phyloP scores from a whole-genome alignment of 2,113 vertebrate genomes.

The Clarias batrachus region DNA sequence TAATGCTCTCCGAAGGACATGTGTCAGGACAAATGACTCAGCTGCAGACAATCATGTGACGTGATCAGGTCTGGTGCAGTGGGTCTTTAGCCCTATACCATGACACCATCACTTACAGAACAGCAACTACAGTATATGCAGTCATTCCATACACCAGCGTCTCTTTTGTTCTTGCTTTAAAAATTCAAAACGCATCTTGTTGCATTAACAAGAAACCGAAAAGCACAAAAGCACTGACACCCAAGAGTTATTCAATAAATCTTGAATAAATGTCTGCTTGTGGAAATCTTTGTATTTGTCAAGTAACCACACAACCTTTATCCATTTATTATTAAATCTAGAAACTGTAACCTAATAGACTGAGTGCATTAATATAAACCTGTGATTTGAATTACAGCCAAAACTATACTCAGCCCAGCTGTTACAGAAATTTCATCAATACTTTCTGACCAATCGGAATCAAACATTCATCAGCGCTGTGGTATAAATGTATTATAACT shows the following conservation, averaged over 20 bases:
- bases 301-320: neutral
- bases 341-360: neutral
- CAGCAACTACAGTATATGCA: neutral
- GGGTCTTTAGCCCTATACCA: too few species aligned
- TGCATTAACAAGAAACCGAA: neutral
- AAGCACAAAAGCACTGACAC: neutral
- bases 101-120: neutral
- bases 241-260: neutral
- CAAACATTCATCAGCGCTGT: neutral
- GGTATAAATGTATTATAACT: neutral
- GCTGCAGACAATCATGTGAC: too few species aligned
- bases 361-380: neutral
- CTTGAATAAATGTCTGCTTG: neutral
- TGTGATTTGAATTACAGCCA: too few species aligned
- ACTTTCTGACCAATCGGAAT: neutral
- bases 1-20: too few species aligned
- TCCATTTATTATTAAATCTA: conserved; percentile 4
- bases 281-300: neutral
- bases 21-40: too few species aligned
- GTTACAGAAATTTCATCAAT: neutral
- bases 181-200: neutral
- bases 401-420: neutral
- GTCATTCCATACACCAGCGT: neutral
- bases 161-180: neutral
- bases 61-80: too few species aligned